phyloP scores from a whole-genome alignment of 2,888 invertebrate species.

The Encarsia formosa region DNA sequence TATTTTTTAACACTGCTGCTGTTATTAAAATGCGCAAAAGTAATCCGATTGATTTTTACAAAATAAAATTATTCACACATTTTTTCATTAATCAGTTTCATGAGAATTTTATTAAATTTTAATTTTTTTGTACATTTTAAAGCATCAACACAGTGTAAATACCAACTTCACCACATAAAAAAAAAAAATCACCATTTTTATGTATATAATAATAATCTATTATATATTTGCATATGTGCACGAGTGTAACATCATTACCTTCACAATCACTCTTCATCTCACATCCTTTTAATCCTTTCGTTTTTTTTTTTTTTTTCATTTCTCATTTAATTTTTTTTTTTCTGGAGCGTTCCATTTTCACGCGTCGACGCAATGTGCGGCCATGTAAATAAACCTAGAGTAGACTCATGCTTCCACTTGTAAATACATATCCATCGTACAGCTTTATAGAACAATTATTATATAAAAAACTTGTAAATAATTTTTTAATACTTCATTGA shows the following conservation, averaged over 20 bases:
- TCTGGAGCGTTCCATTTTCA: slow-evolving; percentile 29
- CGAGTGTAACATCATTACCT: slow-evolving; percentile 8
- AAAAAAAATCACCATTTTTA: too few species aligned
- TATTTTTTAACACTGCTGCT: too few species aligned
- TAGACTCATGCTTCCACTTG: slow-evolving; percentile 22
- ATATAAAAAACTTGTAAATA: too few species aligned
- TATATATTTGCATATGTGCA: slow-evolving; percentile 17
- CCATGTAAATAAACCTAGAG: slow-evolving; percentile 25
- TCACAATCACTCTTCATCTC: slow-evolving; percentile 6
- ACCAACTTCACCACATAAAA: too few species aligned
- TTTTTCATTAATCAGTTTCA: not conserved
- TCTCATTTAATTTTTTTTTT: slow-evolving; percentile 20
- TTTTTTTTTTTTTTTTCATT: slow-evolving; percentile 18
- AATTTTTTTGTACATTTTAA: too few species aligned
- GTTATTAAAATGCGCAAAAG: too few species aligned
- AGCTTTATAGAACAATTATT: too few species aligned
- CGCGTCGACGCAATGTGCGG: slow-evolving; percentile 48
- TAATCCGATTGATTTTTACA: too few species aligned
- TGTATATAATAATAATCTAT: slow-evolving; percentile 15
- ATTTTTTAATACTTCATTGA: too few species aligned
- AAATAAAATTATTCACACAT: too few species aligned
- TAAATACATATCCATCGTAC: slow-evolving; percentile 15
- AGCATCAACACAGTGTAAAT: too few species aligned
- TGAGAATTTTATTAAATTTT: not conserved
- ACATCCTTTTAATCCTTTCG: too few species aligned